Conservation (phyloP, 2,797 vertebrate species). For the Varecia variegata region DNA sequence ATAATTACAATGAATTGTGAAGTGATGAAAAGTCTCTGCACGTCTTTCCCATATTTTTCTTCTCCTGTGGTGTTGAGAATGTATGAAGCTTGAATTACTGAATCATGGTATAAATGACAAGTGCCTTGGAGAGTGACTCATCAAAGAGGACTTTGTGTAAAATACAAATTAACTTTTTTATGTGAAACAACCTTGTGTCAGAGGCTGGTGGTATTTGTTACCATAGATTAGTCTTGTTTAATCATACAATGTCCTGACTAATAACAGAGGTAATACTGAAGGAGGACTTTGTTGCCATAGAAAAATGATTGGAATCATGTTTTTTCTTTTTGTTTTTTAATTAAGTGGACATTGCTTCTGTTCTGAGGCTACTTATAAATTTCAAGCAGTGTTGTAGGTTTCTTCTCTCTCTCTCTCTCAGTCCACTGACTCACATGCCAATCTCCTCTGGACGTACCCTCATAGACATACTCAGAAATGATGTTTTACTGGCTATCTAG, state of each 20-base stretch:
- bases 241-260: neutral
- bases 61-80: neutral
- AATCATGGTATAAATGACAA: neutral
- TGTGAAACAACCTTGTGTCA: neutral
- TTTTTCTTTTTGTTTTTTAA: neutral
- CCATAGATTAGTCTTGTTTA: neutral
- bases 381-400: neutral
- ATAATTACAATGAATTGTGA: neutral
- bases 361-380: neutral
- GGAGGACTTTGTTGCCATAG: neutral
- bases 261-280: neutral
- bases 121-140: neutral
- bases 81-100: neutral
- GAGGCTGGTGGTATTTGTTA: neutral
- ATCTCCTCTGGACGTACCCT: no score
- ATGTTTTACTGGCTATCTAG: neutral
- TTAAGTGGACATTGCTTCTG: neutral
- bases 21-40: neutral
- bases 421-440: no score
- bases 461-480: neutral
- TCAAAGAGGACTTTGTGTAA: neutral
- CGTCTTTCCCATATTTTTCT: neutral
- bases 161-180: neutral
- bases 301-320: neutral
- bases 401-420: neutral